Evolutionary conservation across 2,113 vertebrate genomes (phyloP).

Genomic region (Condylura cristata): DNA sequence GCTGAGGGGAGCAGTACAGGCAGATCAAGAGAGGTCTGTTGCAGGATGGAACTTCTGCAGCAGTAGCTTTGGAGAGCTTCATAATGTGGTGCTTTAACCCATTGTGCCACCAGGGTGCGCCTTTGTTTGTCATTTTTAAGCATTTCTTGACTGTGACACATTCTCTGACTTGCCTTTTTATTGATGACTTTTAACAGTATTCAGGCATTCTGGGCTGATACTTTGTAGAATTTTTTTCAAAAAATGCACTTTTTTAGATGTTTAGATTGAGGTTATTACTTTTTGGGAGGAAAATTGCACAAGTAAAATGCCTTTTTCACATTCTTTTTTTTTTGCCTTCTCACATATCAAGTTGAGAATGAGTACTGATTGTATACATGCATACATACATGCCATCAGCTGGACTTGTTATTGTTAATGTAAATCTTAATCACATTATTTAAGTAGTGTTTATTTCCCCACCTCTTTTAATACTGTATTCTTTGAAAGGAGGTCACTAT

Average conservation of each 20-base stretch:
- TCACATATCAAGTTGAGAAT: not conserved
- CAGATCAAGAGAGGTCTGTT: no score
- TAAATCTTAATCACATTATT: not conserved
- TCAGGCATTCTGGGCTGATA: not conserved
- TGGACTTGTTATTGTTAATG: not conserved
- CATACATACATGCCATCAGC: not conserved
- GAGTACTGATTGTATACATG: no score
- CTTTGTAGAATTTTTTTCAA: not conserved
- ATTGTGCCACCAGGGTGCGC: no score
- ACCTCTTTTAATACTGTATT: not conserved
- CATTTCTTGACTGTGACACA: not conserved
- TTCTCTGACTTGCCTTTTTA: not conserved
- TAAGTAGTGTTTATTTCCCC: not conserved
- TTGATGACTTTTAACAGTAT: not conserved
- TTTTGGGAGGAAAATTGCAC: not conserved
- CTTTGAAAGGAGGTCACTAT: not conserved
- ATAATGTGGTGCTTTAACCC: no score
- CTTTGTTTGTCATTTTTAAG: not conserved
- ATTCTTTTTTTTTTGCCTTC: no score
- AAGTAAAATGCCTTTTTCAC: not conserved
- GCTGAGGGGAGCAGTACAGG: no score
- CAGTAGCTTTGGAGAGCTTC: no score
- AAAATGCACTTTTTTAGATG: not conserved
- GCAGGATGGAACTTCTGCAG: no score
- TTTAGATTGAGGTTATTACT: not conserved